Base-by-base conservation (phyloP, 2,113 vertebrate genomes). In the Dolichallabes microphthalmus region DNA sequence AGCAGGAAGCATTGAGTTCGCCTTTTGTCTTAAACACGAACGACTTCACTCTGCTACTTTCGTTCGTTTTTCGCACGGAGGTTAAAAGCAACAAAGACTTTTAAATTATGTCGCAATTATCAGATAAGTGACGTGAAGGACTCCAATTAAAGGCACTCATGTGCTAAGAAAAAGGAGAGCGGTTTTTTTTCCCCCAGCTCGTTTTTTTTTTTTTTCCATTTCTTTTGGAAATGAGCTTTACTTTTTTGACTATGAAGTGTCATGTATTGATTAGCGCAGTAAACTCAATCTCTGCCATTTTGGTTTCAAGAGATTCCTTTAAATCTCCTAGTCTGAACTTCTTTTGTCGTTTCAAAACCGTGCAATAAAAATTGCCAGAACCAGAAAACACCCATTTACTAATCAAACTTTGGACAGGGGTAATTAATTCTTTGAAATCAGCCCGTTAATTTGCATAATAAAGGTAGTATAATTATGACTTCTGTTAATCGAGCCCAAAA, bases 391-490 rank as follows among this genome's bases (percentile, higher is more conserved):
- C 91, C 91, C 89, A 94, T 94, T 94, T 94, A 90, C 91, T 92
- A 92, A 94, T 94, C 93, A 94, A 94, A 94, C 93, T 94, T 92
- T 91, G 91, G 92, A 95, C 92, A 90, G 92, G 92, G 91, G 91
- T 92, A 94, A 94, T 94, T 94, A 93, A 93, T 94, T 94, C 86
- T 92, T 94, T 93, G 90, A 94, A 94, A 94, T 94, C 93, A 91
- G 92, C 90, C 92, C 85, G 90, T 93, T 94, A 91, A 94, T 95
- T 95, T 94, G 92, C 94, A 95, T 94, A 93, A 94, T 94, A 94
- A 94, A 94, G 93, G 93, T 94, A 91, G 90, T 89, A 88, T 94
- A 94, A 95, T 95, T 94, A 93, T 94, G 94, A 94, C 93, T 95
- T 94, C 91, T 94, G 91, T 90, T 91, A 92, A 92, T 93, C 90